phyloP scores from a whole-genome alignment of 2,888 invertebrate species.

The Steinernema scapterisci region DNA sequence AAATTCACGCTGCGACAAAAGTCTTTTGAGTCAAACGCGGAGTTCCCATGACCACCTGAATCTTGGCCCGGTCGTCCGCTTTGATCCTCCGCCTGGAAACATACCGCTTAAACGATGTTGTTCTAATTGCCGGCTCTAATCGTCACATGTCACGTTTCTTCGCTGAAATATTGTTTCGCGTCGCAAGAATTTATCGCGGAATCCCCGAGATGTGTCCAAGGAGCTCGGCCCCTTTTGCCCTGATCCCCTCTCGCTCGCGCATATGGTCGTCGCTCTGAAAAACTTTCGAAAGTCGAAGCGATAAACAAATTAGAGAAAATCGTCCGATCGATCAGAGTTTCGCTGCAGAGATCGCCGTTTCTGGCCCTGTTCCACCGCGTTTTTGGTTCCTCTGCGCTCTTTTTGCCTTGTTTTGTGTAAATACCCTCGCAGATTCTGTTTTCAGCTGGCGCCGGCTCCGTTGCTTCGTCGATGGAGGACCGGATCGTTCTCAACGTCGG shows the following conservation, averaged over 20 bases:
- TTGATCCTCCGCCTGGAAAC: neutral
- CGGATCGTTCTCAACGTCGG: constrained; percentile 96
- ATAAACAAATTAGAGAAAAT: constrained; percentile 4
- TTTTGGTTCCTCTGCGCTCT: no score
- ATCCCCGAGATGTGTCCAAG: neutral
- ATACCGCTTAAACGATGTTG: no score
- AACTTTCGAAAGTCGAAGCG: neutral
- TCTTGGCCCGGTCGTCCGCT: neutral
- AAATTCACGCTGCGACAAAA: no score
- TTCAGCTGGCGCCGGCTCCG: constrained; percentile 37
- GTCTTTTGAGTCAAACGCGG: no score
- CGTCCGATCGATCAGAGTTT: constrained; percentile 8
- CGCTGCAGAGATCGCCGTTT: constrained; percentile 34
- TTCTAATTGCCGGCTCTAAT: neutral
- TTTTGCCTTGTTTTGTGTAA: no score
- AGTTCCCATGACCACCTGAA: no score
- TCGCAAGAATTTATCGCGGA: constrained; percentile 1
- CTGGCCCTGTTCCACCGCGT: neutral
- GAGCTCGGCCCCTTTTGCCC: neutral
- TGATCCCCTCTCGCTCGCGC: neutral
- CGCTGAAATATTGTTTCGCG: neutral
- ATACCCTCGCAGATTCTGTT: neutral
- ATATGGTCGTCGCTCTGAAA: constrained; percentile 1
- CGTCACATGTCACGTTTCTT: constrained; percentile 12
- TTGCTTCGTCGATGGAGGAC: constrained; percentile 59